Conservation (phyloP, 1,140 invertebrate genomes). For the Lordiphosa mommai region DNA sequence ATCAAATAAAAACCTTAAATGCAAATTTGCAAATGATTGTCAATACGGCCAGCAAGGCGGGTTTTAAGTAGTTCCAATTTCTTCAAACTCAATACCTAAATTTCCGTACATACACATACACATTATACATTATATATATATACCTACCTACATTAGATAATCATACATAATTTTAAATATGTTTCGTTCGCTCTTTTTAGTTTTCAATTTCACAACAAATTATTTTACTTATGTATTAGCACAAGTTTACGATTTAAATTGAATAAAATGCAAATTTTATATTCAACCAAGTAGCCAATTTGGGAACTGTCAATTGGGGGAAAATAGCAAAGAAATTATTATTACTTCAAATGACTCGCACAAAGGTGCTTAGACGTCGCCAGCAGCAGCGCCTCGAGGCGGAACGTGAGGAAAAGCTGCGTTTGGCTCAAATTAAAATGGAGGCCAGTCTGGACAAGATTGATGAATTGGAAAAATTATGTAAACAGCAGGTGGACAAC, state of each 20-base stretch:
- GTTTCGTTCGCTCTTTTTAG: constrained; percentile 22
- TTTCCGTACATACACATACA: background rate
- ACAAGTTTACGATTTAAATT: background rate
- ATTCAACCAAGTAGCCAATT: constrained; percentile 2
- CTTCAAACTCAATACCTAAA: background rate
- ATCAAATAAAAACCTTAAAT: constrained; percentile 67
- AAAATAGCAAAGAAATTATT: background rate
- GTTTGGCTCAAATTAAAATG: constrained; percentile 34
- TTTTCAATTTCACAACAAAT: constrained; percentile 1
- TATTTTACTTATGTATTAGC: background rate
- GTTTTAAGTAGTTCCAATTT: constrained; percentile 39
- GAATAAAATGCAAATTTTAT: constrained; percentile 12
- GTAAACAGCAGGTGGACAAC: constrained; percentile 28
- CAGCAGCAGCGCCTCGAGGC: constrained; percentile 30
- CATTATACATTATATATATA: constrained; percentile 18
- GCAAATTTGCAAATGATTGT: constrained; percentile 68
- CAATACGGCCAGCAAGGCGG: constrained; percentile 54
- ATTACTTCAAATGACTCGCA: constrained; percentile 52
- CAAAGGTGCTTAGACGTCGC: constrained; percentile 23
- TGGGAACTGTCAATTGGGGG: background rate
- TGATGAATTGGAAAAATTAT: constrained; percentile 26
- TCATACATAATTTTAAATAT: constrained; percentile 25
- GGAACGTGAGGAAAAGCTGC: constrained; percentile 36
- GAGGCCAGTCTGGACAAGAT: constrained; percentile 33
- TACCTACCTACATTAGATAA: constrained; percentile 18